These are phyloP conservation scores for Muschampia plurimacula DNA, from an alignment of 2,888 invertebrate genomes.

Conservation along the genomic window DNA sequence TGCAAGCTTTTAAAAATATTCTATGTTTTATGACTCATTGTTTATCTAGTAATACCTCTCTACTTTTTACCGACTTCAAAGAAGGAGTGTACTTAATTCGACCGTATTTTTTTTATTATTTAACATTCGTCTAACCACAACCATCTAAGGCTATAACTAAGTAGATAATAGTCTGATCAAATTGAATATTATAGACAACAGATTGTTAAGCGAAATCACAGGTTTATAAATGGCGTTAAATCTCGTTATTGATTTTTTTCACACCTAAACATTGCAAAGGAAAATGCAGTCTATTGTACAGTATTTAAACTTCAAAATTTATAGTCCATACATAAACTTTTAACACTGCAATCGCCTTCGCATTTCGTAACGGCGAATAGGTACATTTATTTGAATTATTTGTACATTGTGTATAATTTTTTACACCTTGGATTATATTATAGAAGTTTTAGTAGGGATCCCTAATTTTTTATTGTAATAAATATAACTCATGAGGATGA, in stretches of 20 bases:
- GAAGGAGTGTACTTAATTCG: too few species aligned
- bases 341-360: too few species aligned
- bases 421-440: too few species aligned
- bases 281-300: background rate
- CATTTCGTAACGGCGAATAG: too few species aligned
- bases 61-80: too few species aligned
- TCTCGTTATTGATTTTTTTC: conserved; percentile 18
- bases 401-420: background rate
- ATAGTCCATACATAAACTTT: background rate
- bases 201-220: conserved; percentile 21
- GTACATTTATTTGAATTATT: background rate
- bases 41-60: too few species aligned
- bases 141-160: conserved; percentile 1
- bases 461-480: too few species aligned
- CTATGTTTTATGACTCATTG: too few species aligned
- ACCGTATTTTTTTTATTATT: too few species aligned
- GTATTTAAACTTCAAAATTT: background rate
- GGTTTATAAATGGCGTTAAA: conserved; percentile 30
- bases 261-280: background rate
- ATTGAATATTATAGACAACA: conserved; percentile 29
- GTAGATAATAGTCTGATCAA: background rate
- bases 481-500: too few species aligned
- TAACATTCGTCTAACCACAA: background rate
- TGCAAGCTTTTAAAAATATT: too few species aligned
- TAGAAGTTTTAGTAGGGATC: too few species aligned